Conservation (phyloP, 2,797 vertebrate genomes). For the Catharus ustulatus region DNA sequence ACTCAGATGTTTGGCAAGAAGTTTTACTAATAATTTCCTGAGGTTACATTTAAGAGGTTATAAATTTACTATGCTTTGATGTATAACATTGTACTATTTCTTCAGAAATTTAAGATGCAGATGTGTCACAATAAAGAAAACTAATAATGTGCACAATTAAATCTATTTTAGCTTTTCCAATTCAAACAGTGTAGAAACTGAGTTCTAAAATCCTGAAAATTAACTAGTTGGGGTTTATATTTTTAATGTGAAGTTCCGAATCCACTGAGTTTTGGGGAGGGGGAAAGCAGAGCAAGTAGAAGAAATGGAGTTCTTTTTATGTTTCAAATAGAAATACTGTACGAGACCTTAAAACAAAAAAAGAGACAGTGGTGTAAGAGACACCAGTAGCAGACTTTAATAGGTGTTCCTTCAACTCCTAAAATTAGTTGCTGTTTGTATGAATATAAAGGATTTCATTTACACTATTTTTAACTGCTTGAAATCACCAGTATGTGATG, state of each 20-base stretch:
- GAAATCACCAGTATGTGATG: neutral
- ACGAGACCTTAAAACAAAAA: neutral
- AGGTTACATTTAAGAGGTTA: conserved; percentile 44
- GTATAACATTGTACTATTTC: conserved; percentile 23
- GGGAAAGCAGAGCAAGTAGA: neutral
- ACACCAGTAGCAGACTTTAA: neutral
- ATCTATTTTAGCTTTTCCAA: neutral
- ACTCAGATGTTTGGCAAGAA: conserved; percentile 51
- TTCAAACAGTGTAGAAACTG: neutral
- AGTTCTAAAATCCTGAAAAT: conserved; percentile 14
- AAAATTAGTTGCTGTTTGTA: neutral
- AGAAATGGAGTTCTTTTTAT: neutral
- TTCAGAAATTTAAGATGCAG: conserved; percentile 36
- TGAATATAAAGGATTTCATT: neutral
- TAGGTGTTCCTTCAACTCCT: neutral
- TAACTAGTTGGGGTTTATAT: neutral
- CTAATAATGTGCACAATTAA: neutral
- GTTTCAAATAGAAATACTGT: neutral
- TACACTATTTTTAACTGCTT: neutral
- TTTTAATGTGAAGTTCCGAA: neutral
- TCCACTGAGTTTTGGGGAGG: neutral
- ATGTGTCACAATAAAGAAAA: neutral
- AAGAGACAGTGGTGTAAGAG: neutral
- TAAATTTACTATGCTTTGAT: conserved; percentile 61
- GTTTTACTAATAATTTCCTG: conserved; percentile 53